phyloP scores from a whole-genome alignment of 2,797 vertebrate genomes.

The Scolopax rusticola region DNA sequence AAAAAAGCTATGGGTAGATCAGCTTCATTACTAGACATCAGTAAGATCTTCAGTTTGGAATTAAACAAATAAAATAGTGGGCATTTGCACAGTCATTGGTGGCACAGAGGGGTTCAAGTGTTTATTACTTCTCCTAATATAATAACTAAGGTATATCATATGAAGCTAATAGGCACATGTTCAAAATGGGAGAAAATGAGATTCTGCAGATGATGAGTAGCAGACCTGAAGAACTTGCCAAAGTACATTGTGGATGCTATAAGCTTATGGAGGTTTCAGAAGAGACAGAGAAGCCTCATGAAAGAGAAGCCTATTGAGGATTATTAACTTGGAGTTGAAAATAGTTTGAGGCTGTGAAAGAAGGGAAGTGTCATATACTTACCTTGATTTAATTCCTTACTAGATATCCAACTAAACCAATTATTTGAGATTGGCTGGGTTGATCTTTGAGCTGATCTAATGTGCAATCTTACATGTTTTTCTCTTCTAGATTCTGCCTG shows the following conservation, averaged over 20 bases:
- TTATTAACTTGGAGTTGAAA: not conserved
- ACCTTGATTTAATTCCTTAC: not conserved
- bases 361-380: not conserved
- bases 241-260: accelerated
- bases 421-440: not conserved
- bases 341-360: accelerated
- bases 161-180: not conserved
- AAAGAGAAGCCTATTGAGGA: not conserved
- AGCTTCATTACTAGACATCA: not conserved
- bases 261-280: not conserved
- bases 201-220: not conserved
- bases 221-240: not conserved
- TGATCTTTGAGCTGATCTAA: not conserved
- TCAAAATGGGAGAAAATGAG: not conserved
- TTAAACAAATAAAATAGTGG: not conserved
- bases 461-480: accelerated
- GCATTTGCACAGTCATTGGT: not conserved
- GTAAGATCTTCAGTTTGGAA: not conserved
- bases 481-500: not conserved
- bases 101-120: not conserved
- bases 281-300: not conserved
- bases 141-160: not conserved
- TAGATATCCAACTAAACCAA: not conserved
- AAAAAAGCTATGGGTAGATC: accelerated
- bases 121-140: not conserved